phyloP scores from a whole-genome alignment of 2,888 invertebrate genomes.

The Eupeodes luniger region DNA sequence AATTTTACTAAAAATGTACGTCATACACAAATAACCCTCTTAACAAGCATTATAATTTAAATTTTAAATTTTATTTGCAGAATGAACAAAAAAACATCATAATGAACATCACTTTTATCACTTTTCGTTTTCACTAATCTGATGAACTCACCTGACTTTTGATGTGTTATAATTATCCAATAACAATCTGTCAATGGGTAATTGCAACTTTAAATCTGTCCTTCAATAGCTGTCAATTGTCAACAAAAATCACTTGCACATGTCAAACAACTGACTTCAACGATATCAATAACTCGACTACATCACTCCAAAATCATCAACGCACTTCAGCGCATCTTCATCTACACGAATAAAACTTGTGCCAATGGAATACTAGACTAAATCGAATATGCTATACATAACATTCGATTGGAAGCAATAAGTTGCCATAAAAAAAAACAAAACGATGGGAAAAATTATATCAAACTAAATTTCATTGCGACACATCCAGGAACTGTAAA shows the following conservation, averaged over 20 bases:
- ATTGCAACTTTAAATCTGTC: background rate
- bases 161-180: background rate
- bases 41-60: background rate
- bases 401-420: conserved; percentile 55
- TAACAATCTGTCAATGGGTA: background rate
- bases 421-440: conserved; percentile 24
- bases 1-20: no score
- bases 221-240: conserved; percentile 13
- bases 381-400: conserved; percentile 28
- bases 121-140: background rate
- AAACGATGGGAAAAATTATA: background rate
- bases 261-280: conserved; percentile 53
- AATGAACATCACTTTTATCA: background rate
- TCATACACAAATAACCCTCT: background rate
- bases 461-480: conserved; percentile 68
- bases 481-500: conserved; percentile 71
- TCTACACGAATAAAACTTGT: background rate
- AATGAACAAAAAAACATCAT: background rate
- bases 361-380: conserved; percentile 15
- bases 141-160: conserved; percentile 33
- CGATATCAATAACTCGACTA: conserved; percentile 45
- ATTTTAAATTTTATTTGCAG: conserved; percentile 31
- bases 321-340: conserved; percentile 53
- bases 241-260: conserved; percentile 6
- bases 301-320: conserved; percentile 46